phyloP scores from a whole-genome alignment of 92 coral and sea anemone genomes.

The Blastomussa wellsi region DNA sequence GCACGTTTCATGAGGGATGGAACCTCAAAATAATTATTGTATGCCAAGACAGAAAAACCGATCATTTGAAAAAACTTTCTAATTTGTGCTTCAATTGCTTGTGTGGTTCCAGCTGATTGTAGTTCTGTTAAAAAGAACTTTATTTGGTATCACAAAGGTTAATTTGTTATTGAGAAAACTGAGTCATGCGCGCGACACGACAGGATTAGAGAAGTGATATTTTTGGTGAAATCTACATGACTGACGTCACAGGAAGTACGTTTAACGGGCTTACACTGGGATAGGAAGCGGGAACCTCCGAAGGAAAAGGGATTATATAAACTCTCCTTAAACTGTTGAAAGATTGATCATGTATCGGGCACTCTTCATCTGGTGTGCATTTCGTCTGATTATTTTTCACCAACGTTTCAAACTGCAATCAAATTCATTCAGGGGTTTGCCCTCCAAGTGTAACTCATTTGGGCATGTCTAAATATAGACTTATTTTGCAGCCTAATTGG shows the following conservation, averaged over 20 bases:
- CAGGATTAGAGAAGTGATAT: conserved; percentile 21
- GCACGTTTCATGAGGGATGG: background rate
- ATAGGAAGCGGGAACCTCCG: background rate
- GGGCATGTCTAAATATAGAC: background rate
- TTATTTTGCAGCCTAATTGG: conserved; percentile 12
- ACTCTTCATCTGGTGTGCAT: background rate
- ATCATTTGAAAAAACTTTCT: background rate
- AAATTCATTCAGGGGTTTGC: background rate
- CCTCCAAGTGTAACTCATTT: background rate
- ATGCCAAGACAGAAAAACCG: background rate
- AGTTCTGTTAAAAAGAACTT: background rate
- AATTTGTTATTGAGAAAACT: background rate
- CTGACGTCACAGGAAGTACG: conserved; percentile 31
- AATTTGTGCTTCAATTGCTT: too few species aligned
- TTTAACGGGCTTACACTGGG: background rate
- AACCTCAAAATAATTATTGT: background rate
- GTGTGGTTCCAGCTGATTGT: background rate
- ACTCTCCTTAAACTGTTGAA: background rate
- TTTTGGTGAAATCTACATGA: background rate
- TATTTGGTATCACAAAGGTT: background rate
- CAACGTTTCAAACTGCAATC: background rate
- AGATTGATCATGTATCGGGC: background rate
- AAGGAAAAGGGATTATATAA: background rate
- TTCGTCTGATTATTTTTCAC: background rate
- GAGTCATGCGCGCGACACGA: conserved; percentile 13